These are phyloP conservation scores for Oedothorax gibbosus DNA, from an alignment of 1,140 invertebrate species.

Conservation along the genomic window DNA sequence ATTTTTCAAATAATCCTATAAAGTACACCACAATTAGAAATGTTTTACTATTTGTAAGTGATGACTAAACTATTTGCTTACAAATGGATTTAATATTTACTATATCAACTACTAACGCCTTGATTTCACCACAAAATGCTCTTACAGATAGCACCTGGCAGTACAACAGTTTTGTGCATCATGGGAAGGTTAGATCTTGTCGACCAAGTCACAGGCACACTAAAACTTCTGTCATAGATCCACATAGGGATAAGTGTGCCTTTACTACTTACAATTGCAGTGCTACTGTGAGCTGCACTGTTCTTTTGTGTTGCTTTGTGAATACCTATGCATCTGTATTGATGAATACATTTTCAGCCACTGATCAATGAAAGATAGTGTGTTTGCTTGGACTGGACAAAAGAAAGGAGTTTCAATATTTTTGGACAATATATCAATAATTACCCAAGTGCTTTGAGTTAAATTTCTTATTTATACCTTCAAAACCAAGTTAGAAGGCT, in stretches of 20 bases:
- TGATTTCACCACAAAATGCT: neutral
- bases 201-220: conserved; percentile 64
- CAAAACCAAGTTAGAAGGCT: too few species aligned
- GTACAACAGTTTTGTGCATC: conserved; percentile 64
- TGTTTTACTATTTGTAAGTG: neutral
- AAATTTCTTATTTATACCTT: too few species aligned
- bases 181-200: conserved; percentile 64
- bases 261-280: conserved; percentile 27
- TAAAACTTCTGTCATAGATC: conserved; percentile 62
- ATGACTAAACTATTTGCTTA: neutral
- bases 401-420: too few species aligned
- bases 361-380: too few species aligned
- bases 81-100: neutral
- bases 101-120: too few species aligned
- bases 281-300: neutral
- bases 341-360: too few species aligned
- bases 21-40: neutral
- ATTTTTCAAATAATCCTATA: too few species aligned
- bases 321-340: too few species aligned
- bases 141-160: conserved; percentile 62
- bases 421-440: too few species aligned
- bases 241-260: conserved; percentile 5
- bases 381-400: too few species aligned
- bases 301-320: too few species aligned
- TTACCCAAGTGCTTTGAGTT: too few species aligned